These are phyloP conservation scores for Gephyroberyx darwinii DNA, from an alignment of 2,797 vertebrate species.

Conservation along the genomic window DNA sequence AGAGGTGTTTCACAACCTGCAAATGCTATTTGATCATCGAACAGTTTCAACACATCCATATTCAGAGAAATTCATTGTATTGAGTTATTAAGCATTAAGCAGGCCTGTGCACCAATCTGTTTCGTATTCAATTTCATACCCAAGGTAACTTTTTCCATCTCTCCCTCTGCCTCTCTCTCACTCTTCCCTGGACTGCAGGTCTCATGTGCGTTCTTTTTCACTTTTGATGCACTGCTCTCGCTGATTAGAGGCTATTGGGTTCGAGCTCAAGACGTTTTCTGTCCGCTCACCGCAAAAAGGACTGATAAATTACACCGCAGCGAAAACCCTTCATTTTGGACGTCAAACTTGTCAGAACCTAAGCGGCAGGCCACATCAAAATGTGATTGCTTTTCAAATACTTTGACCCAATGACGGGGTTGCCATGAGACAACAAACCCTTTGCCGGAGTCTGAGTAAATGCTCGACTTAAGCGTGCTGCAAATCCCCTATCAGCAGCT, in stretches of 20 bases:
- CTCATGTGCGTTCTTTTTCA: slow-evolving; percentile 37
- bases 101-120: slow-evolving; percentile 1
- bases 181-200: not conserved
- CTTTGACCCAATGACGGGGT: slow-evolving; percentile 50
- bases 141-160: slow-evolving; percentile 12
- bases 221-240: slow-evolving; percentile 50
- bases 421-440: slow-evolving; percentile 53
- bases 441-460: slow-evolving; percentile 56
- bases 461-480: slow-evolving; percentile 58
- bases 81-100: not conserved
- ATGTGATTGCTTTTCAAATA: slow-evolving; percentile 57
- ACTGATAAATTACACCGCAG: slow-evolving; percentile 55
- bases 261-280: slow-evolving; percentile 45
- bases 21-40: not conserved
- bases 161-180: not conserved
- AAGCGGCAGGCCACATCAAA: slow-evolving; percentile 61
- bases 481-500: slow-evolving; percentile 71
- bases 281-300: slow-evolving; percentile 43
- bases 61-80: not conserved
- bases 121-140: not conserved
- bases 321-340: slow-evolving; percentile 63
- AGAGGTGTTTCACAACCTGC: not conserved
- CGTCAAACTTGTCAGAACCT: slow-evolving; percentile 57
- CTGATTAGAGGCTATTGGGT: slow-evolving; percentile 65
- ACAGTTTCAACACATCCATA: not conserved